Conservation (phyloP, 2,113 vertebrate species). For the Emberiza fucata region DNA sequence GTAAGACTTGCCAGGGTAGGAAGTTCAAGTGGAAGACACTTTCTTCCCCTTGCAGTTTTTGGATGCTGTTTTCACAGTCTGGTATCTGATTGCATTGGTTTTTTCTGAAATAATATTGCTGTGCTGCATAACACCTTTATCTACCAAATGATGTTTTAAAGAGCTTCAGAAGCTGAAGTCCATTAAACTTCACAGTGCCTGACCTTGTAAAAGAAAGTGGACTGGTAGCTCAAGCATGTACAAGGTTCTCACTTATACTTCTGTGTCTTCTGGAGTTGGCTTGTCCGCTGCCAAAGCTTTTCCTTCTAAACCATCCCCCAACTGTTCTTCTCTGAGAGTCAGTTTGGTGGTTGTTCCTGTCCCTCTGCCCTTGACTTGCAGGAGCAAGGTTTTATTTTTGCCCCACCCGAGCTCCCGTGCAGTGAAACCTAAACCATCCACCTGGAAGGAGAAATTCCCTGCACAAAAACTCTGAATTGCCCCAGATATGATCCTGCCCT, state of each 20-base stretch:
- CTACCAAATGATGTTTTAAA: not conserved
- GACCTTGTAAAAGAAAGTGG: not conserved
- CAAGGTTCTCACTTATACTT: not conserved
- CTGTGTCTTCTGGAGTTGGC: not conserved
- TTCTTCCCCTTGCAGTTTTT: conserved; percentile 1
- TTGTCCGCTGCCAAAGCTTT: not conserved
- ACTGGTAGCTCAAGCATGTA: not conserved
- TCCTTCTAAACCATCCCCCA: not conserved
- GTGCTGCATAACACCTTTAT: not conserved
- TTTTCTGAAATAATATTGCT: not conserved
- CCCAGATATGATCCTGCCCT: not conserved
- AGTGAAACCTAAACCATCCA: conserved; percentile 28
- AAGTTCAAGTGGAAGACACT: conserved; percentile 21
- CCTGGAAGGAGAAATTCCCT: conserved; percentile 22
- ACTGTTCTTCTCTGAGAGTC: not conserved
- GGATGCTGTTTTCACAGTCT: conserved; percentile 19
- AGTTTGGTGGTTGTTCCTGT: not conserved
- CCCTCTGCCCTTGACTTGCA: not conserved
- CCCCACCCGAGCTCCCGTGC: not conserved
- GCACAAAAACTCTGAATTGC: conserved; percentile 23
- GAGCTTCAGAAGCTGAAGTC: not conserved
- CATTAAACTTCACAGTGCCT: not conserved
- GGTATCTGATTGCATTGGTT: not conserved
- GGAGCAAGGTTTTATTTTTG: not conserved
- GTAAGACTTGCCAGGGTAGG: not conserved